These are phyloP conservation scores for Lepidonotus clava DNA, from an alignment of 2,888 invertebrate genomes.

Conservation along the genomic window DNA sequence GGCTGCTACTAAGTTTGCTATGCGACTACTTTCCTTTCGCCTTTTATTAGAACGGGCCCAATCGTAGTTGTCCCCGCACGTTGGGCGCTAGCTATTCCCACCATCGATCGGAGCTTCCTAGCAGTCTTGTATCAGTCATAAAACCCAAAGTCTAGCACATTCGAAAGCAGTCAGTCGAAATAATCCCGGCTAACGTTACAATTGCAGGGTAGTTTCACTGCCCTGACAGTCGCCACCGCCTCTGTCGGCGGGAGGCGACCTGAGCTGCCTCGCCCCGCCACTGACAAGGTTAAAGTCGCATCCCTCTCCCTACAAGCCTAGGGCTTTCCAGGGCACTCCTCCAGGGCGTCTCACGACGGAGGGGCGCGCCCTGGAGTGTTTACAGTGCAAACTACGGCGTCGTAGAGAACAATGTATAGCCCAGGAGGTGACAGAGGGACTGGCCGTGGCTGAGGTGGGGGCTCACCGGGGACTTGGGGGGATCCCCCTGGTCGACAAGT, in stretches of 20 bases:
- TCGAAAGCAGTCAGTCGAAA: neutral
- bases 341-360: neutral
- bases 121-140: constrained; percentile 8
- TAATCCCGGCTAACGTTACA: neutral
- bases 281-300: constrained; percentile 2
- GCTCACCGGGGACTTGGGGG: constrained; percentile 1
- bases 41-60: no score
- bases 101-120: neutral
- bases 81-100: no score
- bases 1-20: no score
- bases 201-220: neutral
- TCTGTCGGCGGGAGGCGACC: no score
- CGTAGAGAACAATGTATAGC: constrained; percentile 19
- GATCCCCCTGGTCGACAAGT: constrained; percentile 8
- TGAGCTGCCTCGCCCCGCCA: neutral
- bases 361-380: neutral
- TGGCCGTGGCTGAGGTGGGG: neutral
- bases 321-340: constrained; percentile 6
- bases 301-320: neutral
- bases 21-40: no score
- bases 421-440: constrained; percentile 16
- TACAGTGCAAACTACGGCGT: neutral
- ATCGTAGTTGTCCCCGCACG: no score
- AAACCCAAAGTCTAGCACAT: neutral
- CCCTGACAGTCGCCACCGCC: neutral